Base-by-base conservation (phyloP, 2,113 vertebrate species). In the Platichthys flesus region DNA sequence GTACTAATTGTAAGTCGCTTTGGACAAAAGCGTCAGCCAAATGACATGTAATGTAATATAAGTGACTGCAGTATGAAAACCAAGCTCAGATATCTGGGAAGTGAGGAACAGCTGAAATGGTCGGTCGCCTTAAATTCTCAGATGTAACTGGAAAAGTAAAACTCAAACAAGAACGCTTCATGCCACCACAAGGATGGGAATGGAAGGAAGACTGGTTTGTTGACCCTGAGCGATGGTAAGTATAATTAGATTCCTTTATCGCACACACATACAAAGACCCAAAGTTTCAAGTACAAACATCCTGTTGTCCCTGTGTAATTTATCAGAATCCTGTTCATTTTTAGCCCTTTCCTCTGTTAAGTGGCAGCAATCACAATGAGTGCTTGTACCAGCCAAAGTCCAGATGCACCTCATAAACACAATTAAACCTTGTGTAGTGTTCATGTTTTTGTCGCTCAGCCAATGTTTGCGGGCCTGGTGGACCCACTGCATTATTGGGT, bases 131-230 rank as follows among this genome's bases (percentile, higher is more conserved):
- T 66, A 99, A 99, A 65, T 98, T 95, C 93, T 99, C 98, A 0
- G 96, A 99, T 28, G 95, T 99, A 89, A 99, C 97, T 1, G 98
- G 98, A 88, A 98, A 97, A 88, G 95, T 99, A 76, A 99, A 99
- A 81, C 95, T 99, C 68, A 99, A 99, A 85, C 94, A 86, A 76
- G 97, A 99, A n/a, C 95, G 94, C 65, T 99, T 99, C 85, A 83
- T 99, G 85, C 98, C 97, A 9, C 98, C 98, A 2, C 95, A 92
- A 51, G 95, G 96, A 51, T 99, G 98, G 98, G 93, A 99, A 21
- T 99, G 98, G 98, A 96, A 98, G 79, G 94, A 76, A 56, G 97
- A 97, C 66, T 99, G 97, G 97, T 93, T 94, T 37, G 87, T 99
- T 82, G 97, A 98, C 87, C 97, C 97, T 21, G 95, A 97, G 91